Base-by-base conservation (phyloP, 2,113 vertebrate species). In the Dromiciops gliroides region DNA sequence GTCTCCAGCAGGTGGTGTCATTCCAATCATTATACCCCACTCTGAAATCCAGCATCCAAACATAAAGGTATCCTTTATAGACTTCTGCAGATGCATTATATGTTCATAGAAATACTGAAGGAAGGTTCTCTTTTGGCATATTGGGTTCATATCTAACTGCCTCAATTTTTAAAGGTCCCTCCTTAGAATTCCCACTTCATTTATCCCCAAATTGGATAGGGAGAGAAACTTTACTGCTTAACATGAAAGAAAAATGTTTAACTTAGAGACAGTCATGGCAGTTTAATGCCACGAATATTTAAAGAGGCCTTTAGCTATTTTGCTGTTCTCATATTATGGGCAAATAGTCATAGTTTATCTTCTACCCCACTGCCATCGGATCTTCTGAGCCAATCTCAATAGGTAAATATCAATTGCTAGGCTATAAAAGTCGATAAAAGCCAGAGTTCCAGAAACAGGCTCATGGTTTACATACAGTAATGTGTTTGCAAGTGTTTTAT, bases 241-340 rank as follows among this genome's bases (percentile, higher is more conserved):
- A 83, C 83, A 95, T 93, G 94, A 92, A 97, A 93, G 93, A 93
- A 90, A 97, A 97, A 96, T 97, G 95, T 92, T 97, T 95, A 97
- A 97, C 97, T 97, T 97, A 95, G 93, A 96, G 96, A 90, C 75
- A 94, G 92, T 75, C 51, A 26, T 90, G 83, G 96, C 94, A 67
- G 89, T 95, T 97, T 98, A 97, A 97, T 97, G 94, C 90, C 90
- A 94, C 90, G 67, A 96, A 95, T 97, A 97, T 97, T 98, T 97
- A 96, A 97, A 95, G 67, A 95, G 1, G 26, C 94, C 94, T 95
- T 97, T 96, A 96, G 93, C 28, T 97, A 89, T 96, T 97, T 97
- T 97, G 94, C 95, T 96, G 52, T 97, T 95, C 94, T 98, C 96
- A 96, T 97, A 96, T 97, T 97, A 97, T 93, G 28, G 91, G 89